These are phyloP conservation scores for Gulo gulo DNA, from an alignment of 2,113 vertebrate species.

Conservation along the genomic window DNA sequence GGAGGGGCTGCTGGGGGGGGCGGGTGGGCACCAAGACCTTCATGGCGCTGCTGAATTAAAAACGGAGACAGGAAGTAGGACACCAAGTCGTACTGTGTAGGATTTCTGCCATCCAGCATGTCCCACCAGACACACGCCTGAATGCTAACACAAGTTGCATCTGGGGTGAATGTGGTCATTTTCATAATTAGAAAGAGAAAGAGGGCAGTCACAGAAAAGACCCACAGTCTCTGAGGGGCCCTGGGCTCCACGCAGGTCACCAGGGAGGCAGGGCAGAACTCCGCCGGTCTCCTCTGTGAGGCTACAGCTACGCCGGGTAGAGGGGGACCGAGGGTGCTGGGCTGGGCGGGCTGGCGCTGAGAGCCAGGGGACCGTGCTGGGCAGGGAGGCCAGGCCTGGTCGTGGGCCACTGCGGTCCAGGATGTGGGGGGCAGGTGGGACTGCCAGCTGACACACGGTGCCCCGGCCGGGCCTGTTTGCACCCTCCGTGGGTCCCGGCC, in stretches of 20 bases:
- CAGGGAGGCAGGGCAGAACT: fast-evolving
- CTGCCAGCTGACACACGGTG: fast-evolving
- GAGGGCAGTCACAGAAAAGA: fast-evolving
- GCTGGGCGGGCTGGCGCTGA: fast-evolving
- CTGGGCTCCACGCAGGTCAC: background rate
- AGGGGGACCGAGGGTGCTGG: background rate
- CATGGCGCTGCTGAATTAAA: fast-evolving
- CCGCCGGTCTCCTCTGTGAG: fast-evolving
- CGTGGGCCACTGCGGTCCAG: background rate
- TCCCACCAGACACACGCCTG: background rate
- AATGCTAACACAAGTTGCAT: fast-evolving
- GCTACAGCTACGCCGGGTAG: background rate
- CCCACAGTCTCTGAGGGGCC: too few species aligned
- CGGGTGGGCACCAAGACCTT: fast-evolving
- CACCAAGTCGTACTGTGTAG: fast-evolving
- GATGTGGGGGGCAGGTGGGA: background rate
- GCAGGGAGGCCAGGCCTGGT: background rate
- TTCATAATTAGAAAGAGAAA: background rate
- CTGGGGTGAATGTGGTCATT: fast-evolving
- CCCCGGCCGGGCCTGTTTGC: background rate
- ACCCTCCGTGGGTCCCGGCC: background rate
- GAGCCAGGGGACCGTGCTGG: background rate
- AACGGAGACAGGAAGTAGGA: background rate
- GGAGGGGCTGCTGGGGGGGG: background rate
- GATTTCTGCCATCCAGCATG: background rate